Evolutionary conservation across 1,140 invertebrate species (phyloP).

Genomic region (Hestina assimilis): DNA sequence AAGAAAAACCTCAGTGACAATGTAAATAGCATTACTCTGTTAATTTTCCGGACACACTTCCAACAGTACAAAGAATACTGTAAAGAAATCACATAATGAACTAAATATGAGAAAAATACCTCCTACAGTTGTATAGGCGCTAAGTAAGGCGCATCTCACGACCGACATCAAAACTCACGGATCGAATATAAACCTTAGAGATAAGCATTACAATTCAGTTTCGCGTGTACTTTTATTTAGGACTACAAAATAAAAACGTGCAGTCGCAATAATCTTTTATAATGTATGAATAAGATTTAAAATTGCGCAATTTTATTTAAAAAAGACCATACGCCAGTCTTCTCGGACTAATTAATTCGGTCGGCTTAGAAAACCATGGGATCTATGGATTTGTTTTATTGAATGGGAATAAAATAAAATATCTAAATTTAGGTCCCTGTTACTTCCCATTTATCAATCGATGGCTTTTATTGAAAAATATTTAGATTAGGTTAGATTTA

Average conservation of each 20-base stretch:
- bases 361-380: conserved; percentile 27
- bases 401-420: neutral
- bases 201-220: neutral
- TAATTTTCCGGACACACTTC: conserved; percentile 23
- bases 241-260: neutral
- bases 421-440: conserved; percentile 1
- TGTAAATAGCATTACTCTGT: conserved; percentile 2
- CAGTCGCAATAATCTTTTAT: conserved; percentile 1
- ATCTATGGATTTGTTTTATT: conserved; percentile 13
- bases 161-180: neutral
- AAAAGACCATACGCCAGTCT: conserved; percentile 11
- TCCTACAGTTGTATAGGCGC: conserved; percentile 9
- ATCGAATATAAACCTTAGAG: neutral
- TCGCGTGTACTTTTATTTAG: neutral
- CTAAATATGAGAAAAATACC: conserved; percentile 27
- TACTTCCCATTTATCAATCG: neutral
- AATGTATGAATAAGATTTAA: neutral
- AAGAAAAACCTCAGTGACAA: neutral
- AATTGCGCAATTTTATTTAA: conserved; percentile 3
- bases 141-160: conserved; percentile 24
- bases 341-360: conserved; percentile 27
- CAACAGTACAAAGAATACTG: conserved; percentile 17
- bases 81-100: conserved; percentile 26
- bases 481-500: too few species aligned
- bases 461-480: too few species aligned